Conservation (phyloP, 2,113 vertebrate species). For the Rana temporaria region DNA sequence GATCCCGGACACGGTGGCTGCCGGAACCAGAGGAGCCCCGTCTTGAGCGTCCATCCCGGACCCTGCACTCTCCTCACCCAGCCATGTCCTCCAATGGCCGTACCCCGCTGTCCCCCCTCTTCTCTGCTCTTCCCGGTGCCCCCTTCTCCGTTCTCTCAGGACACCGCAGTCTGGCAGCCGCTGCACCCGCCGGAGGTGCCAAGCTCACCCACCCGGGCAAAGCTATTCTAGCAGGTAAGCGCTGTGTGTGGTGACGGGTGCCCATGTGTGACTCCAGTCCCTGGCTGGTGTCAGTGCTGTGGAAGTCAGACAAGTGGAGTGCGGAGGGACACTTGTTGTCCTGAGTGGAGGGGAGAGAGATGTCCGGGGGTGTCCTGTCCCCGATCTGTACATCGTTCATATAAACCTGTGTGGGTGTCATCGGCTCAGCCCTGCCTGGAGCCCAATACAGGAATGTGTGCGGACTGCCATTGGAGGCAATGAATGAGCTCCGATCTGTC, state of each 20-base stretch:
- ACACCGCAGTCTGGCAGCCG: slow-evolving; percentile 72
- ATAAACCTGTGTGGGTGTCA: background rate
- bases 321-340: no score
- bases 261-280: no score
- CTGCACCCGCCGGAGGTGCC: slow-evolving; percentile 75
- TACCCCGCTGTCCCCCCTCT: background rate
- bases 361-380: no score
- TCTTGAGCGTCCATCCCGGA: background rate
- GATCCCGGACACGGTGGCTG: slow-evolving; percentile 12
- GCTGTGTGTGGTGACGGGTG: background rate
- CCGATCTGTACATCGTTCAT: background rate
- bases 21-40: slow-evolving; percentile 49
- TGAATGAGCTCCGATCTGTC: background rate
- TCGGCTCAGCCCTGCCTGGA: no score
- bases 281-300: background rate
- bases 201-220: slow-evolving; percentile 87
- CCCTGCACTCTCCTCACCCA: background rate
- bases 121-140: slow-evolving; percentile 31
- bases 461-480: background rate
- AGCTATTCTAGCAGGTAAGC: slow-evolving; percentile 86
- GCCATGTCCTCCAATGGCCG: slow-evolving; percentile 15
- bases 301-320: background rate
- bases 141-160: slow-evolving; percentile 54
- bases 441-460: background rate
- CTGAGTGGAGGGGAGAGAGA: no score